phyloP scores from a whole-genome alignment of 2,888 invertebrate genomes.

The Automeris io region DNA sequence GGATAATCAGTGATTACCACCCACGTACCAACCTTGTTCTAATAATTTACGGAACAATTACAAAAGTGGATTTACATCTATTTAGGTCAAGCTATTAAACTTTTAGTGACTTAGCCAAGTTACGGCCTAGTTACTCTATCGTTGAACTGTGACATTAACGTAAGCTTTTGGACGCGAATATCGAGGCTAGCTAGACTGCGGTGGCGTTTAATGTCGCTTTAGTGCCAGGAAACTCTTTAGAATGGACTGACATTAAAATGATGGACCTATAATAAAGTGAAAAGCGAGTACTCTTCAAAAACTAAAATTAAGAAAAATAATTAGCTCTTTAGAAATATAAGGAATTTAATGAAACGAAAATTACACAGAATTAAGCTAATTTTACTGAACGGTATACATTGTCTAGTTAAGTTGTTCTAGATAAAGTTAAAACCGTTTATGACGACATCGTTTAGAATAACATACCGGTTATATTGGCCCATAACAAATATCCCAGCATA shows the following conservation, averaged over 20 bases:
- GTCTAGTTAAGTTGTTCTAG: no score
- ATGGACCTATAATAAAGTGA: conserved; percentile 26
- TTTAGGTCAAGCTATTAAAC: conserved; percentile 38
- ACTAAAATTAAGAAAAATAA: no score
- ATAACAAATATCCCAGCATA: no score
- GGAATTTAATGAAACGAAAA: no score
- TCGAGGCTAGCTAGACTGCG: conserved; percentile 34
- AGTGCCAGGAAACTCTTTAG: conserved; percentile 32
- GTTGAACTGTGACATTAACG: conserved; percentile 42
- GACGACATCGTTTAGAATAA: no score
- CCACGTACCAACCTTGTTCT: neutral
- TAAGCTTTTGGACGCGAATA: conserved; percentile 36
- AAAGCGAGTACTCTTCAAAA: no score
- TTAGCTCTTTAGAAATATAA: no score
- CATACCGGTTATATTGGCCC: no score
- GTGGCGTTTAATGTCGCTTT: conserved; percentile 23
- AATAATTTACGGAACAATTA: conserved; percentile 3
- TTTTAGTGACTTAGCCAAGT: conserved; percentile 23
- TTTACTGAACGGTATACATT: no score
- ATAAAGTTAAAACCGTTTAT: no score
- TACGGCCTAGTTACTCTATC: conserved; percentile 25
- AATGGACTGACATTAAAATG: conserved; percentile 35
- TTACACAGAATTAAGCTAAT: no score
- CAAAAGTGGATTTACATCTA: conserved; percentile 30
- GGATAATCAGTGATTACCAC: neutral